phyloP scores from a whole-genome alignment of 2,888 invertebrate genomes.

The Cynaeus angustus region DNA sequence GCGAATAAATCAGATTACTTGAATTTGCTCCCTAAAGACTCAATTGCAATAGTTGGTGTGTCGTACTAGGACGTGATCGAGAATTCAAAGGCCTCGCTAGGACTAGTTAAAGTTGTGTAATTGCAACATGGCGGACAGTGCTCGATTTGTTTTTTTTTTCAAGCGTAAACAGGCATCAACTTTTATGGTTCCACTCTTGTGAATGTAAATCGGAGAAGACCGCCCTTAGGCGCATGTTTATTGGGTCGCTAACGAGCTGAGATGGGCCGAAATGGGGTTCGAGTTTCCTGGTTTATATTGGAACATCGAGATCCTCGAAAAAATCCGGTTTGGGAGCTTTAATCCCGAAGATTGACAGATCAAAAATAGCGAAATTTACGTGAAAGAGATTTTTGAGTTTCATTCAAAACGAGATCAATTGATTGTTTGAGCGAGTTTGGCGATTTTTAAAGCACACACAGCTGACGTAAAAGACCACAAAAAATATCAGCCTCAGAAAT shows the following conservation, averaged over 20 bases:
- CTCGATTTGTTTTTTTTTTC: no score
- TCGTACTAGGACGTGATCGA: constrained; percentile 53
- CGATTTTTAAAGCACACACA: neutral
- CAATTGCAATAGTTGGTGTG: constrained; percentile 54
- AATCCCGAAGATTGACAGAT: constrained; percentile 18
- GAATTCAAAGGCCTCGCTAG: constrained; percentile 46
- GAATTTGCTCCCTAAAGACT: constrained; percentile 53
- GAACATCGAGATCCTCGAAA: neutral
- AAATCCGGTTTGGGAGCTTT: neutral
- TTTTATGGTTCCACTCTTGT: constrained; percentile 6
- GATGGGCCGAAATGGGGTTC: constrained; percentile 9
- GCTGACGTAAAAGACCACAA: no score
- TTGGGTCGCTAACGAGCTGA: constrained; percentile 13
- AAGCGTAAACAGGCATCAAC: constrained; percentile 3
- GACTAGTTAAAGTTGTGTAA: constrained; percentile 40
- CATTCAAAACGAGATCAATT: neutral
- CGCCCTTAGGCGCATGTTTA: constrained; percentile 10
- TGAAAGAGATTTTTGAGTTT: constrained; percentile 3
- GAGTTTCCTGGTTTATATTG: neutral
- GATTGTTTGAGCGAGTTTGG: neutral
- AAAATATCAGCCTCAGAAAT: no score
- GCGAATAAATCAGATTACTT: constrained; percentile 58
- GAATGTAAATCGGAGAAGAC: constrained; percentile 9
- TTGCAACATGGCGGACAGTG: constrained; percentile 11
- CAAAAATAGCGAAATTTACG: constrained; percentile 3